A percentile compares a stretch with the other conserved stretches of the same genome.
phyloP scores from a whole-genome alignment of 2,888 invertebrate species.

The Notodonta ziczac region DNA sequence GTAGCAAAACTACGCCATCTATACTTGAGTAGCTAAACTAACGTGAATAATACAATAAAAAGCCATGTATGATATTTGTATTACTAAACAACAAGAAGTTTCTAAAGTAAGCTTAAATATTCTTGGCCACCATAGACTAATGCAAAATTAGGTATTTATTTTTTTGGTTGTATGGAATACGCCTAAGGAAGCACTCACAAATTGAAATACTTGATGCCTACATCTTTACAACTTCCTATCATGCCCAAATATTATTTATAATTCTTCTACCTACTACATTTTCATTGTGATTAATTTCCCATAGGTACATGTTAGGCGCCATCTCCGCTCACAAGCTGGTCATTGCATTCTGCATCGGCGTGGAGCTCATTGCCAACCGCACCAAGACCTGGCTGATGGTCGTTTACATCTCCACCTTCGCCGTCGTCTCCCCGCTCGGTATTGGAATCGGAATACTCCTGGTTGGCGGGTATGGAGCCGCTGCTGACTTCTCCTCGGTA shows the following conservation, averaged over 20 bases:
- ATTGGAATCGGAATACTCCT: conserved; percentile 90
- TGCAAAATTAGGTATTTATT: too few species aligned
- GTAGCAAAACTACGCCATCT: conserved; percentile 28
- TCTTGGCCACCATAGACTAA: too few species aligned
- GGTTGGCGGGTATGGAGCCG: conserved; percentile 83
- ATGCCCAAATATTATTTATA: too few species aligned
- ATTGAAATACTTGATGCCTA: too few species aligned
- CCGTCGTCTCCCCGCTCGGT: conserved; percentile 91
- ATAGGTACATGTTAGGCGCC: conserved; percentile 92
- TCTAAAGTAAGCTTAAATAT: too few species aligned
- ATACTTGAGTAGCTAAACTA: conserved; percentile 35
- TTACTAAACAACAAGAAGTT: too few species aligned
- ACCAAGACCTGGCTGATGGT: conserved; percentile 86
- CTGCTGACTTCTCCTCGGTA: conserved; percentile 86
- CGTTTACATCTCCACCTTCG: conserved; percentile 90
- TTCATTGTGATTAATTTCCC: conserved; percentile 16
- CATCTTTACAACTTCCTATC: too few species aligned
- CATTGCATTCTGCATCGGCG: conserved; percentile 94
- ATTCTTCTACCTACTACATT: background rate
- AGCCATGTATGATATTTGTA: too few species aligned
- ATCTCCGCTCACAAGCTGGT: conserved; percentile 94
- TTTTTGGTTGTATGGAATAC: too few species aligned
- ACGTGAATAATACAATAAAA: too few species aligned
- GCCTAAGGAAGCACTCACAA: too few species aligned
- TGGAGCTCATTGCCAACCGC: conserved; percentile 90